Evolutionary conservation across 2,113 vertebrate species (phyloP).

Genomic region (Axis porcinus): DNA sequence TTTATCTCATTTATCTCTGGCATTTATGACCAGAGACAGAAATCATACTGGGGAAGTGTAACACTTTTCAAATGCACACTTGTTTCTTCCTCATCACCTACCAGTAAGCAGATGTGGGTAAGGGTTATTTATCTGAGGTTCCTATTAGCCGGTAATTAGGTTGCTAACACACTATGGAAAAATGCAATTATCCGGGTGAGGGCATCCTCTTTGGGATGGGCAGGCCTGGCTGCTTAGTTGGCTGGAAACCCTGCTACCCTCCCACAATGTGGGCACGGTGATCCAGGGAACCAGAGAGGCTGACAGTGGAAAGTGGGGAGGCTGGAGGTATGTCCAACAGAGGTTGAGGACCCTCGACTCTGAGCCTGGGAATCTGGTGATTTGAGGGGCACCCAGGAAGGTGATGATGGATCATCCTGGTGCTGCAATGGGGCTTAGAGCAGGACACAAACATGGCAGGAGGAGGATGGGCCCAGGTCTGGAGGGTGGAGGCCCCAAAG

Average conservation of each 20-base stretch:
- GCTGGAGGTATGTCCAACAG: no score
- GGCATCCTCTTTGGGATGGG: neutral
- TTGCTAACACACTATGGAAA: neutral
- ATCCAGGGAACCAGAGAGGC: neutral
- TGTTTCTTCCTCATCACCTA: neutral
- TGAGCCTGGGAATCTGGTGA: neutral
- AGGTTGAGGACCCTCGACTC: neutral
- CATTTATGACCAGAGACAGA: neutral
- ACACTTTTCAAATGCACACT: neutral
- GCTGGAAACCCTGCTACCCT: neutral
- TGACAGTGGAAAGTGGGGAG: fast-evolving
- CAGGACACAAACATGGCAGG: neutral
- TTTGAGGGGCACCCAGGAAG: neutral
- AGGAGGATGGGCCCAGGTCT: neutral
- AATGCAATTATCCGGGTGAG: neutral
- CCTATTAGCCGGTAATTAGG: neutral
- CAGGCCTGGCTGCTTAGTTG: neutral
- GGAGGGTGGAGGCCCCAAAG: neutral
- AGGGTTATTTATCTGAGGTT: neutral
- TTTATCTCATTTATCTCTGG: neutral
- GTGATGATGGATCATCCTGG: neutral
- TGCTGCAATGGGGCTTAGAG: neutral
- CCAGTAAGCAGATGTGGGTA: neutral
- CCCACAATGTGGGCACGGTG: fast-evolving
- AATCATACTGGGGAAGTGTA: neutral